Base-by-base conservation (phyloP, 2,797 vertebrate species). In the Ceyx erithaca region DNA sequence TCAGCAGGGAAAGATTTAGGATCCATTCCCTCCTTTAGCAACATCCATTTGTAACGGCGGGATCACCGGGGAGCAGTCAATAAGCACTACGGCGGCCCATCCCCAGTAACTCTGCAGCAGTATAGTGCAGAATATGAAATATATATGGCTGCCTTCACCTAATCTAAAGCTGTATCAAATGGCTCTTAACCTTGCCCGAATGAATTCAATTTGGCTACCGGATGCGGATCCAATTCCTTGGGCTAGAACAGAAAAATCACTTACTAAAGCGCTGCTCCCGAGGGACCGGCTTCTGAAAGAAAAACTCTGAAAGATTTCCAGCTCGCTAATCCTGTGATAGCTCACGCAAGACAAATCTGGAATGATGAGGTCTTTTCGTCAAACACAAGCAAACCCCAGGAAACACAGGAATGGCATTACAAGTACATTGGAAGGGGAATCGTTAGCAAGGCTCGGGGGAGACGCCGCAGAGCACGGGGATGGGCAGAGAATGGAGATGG, bases 151-250 rank as follows among this genome's bases (percentile, higher is more conserved):
- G 86, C 92, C 95, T 95, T 55, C 93, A 80, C 91, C 92, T 93
- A 81, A 96, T 95, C 95, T 96, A 91, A 94, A 94, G 86, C 91
- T 93, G 85, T 91, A 96, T 93, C 91, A 96, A 92, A 92, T 54
- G 80, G 87, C 86, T 96, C 88, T 94, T 95, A 95, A 96, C 93
- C 92, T 87, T 90, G 94, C 96, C 90, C 79, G 79, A 95, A 93
- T 88, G 92, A 96, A 95, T 97, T 96, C 92, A 95, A 90, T 96
- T 96, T 96, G 95, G 96, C 94, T 94, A 94, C 93, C 7, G 89
- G 92, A 85, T 94, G 90, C 54, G 14, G 91, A 96, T 93, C 85
- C 92, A 96, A 95, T 93, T 87, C 96, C 89, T 95, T 95, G 93
- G 94, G 94, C 90, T 96, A 94, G 93, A 96, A 95, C 90, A 95